These are phyloP conservation scores for Chloebia gouldiae DNA, from an alignment of 2,113 vertebrate species.

Conservation along the genomic window DNA sequence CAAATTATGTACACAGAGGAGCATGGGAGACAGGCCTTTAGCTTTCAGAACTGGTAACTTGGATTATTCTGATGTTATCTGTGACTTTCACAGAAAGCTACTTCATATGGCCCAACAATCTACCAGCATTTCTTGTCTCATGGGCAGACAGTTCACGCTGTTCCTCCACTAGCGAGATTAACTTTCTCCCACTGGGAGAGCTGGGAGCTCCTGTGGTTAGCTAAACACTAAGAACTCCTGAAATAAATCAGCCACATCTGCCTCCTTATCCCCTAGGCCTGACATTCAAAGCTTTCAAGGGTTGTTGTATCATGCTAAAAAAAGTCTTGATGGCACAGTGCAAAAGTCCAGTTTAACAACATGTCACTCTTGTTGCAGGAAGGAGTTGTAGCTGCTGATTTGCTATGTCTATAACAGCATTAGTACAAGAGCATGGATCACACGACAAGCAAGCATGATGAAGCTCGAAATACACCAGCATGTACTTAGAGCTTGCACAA, in stretches of 20 bases:
- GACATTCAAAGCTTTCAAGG: not conserved
- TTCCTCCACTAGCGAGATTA: accelerated
- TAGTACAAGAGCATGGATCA: not conserved
- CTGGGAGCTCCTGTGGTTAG: not conserved
- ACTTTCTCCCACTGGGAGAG: not conserved
- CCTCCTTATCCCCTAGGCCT: not conserved
- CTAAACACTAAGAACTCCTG: not conserved
- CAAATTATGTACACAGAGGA: not conserved
- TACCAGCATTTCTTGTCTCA: not conserved
- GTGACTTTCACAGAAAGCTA: not conserved
- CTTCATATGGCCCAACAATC: not conserved
- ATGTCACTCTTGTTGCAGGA: not conserved
- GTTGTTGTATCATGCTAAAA: not conserved
- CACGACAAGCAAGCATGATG: not conserved
- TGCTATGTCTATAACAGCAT: not conserved
- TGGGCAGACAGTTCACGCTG: not conserved
- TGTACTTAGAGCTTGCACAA: not conserved
- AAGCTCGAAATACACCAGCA: not conserved
- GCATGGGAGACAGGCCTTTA: not conserved
- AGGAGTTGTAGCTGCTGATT: not conserved
- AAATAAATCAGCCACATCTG: not conserved
- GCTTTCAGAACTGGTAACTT: not conserved
- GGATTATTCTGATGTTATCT: not conserved
- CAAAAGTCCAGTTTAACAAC: not conserved
- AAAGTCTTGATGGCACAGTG: not conserved